Base-by-base conservation (phyloP, 2,113 vertebrate genomes). In the Tachysurus vachellii region DNA sequence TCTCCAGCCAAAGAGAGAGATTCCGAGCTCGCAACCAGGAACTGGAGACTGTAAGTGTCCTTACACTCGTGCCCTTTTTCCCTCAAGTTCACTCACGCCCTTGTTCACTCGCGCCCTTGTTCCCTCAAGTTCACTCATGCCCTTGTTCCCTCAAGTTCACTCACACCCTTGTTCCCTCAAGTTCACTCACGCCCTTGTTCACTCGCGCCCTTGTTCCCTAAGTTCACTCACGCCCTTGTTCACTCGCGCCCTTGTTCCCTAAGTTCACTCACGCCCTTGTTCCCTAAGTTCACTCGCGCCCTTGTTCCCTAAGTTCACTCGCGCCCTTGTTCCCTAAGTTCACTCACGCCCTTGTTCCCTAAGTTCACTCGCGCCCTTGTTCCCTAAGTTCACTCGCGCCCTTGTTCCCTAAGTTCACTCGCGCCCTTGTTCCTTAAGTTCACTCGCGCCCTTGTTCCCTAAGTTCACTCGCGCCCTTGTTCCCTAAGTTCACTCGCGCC, bases 1-100 rank as follows among this genome's bases (percentile, higher is more conserved):
- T 99, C 94, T 99, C 97, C 91, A 99, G 97, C 93, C 98, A 99
- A 92, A 94, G 98, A 91, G 98, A 99, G 88, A 95, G 98, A 57
- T 99, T 97, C 93, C 96, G 98, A 9, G 93, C 96, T 88, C 95
- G 97, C 91, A 98, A 99, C 93, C 97, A 97, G 92, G 98, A 99
- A 91, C 95, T 99, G 90, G 98, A 99, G 93, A 95, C 96, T 44
- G 98, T 99, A 94, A 91, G 95, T 93, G 1, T 50, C 2, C 36
- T 47, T 79, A n/a, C 42, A 26, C 14, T 31, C 13, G 1, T 11
- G 1, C 13, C 44, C 44, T 50, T 13, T 13, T 73, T 44, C 8
- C 8, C 44, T n/a, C 17, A 28, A 62, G 19, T 31, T 54, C 14
- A 10, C 56, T 28, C 3, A 50, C n/a, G 44, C 16, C 82, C 3